Evolutionary conservation across 1,140 invertebrate genomes (phyloP).

Genomic region (Magallana ariakensis): DNA sequence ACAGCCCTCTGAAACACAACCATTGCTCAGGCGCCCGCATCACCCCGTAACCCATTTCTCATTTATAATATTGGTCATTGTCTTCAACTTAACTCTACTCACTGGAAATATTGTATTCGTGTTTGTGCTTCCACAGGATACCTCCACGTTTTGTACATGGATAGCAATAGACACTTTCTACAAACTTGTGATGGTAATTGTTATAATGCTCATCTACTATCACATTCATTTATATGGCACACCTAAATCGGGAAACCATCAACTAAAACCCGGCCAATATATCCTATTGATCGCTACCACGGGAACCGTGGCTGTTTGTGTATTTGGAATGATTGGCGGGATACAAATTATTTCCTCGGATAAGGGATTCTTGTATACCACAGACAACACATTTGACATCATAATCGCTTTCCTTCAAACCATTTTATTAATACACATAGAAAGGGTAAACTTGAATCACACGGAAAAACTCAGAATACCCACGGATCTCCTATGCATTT

Average conservation of each 20-base stretch:
- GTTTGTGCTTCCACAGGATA: neutral
- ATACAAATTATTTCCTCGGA: neutral
- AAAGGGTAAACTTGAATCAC: neutral
- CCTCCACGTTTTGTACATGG: conserved; percentile 4
- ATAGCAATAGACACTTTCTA: neutral
- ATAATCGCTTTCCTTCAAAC: conserved; percentile 6
- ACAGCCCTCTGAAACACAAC: neutral
- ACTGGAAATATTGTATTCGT: neutral
- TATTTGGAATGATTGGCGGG: conserved; percentile 28
- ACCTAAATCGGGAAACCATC: neutral
- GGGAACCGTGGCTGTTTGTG: neutral
- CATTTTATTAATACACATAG: neutral
- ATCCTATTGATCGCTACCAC: conserved; percentile 16
- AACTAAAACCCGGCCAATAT: neutral
- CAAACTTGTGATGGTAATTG: conserved; percentile 7
- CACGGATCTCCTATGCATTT: conserved; percentile 9
- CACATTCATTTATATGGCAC: neutral
- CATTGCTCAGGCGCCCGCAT: neutral
- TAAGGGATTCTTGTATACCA: neutral
- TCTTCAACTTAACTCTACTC: conserved; percentile 22
- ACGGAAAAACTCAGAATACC: neutral
- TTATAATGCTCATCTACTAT: conserved; percentile 11
- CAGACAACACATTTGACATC: conserved; percentile 8
- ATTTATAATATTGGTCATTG: neutral
- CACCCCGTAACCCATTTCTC: neutral